These are phyloP conservation scores for Podarcis raffonei DNA, from an alignment of 2,113 vertebrate genomes.

Conservation along the genomic window DNA sequence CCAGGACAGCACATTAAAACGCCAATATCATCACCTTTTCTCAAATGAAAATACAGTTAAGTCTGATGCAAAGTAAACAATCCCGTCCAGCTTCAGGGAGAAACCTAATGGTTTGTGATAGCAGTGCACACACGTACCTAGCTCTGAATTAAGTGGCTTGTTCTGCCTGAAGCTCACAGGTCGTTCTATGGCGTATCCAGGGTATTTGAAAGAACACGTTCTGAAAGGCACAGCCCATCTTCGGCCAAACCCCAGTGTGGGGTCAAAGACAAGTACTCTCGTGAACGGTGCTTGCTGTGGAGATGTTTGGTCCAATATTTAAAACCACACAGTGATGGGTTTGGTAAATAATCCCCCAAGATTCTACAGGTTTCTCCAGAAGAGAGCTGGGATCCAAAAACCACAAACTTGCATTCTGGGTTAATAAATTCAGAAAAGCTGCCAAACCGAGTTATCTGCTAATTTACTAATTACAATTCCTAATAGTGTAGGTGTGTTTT, in stretches of 20 bases:
- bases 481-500: not conserved
- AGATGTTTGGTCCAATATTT: not conserved
- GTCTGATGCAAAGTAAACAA: slow-evolving; percentile 15
- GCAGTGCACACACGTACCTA: not conserved
- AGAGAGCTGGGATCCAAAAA: not conserved
- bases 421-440: not conserved
- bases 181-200: not conserved
- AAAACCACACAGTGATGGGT: not conserved
- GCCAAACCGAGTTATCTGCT: not conserved
- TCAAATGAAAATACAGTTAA: slow-evolving; percentile 18
- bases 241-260: not conserved
- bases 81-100: slow-evolving; percentile 1
- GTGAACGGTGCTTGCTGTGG: not conserved
- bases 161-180: not conserved
- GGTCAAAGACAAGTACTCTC: not conserved
- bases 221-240: not conserved
- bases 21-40: not conserved
- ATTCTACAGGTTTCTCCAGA: not conserved
- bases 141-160: slow-evolving; percentile 3
- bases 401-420: not conserved
- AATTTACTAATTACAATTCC: not conserved
- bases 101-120: not conserved
- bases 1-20: slow-evolving; percentile 24
- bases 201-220: not conserved
- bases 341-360: not conserved